A percentile compares a stretch with the other conserved stretches of the same genome.
Evolutionary conservation across 2,888 invertebrate genomes (phyloP).

Genomic region (Lasioglossum villosulum): DNA sequence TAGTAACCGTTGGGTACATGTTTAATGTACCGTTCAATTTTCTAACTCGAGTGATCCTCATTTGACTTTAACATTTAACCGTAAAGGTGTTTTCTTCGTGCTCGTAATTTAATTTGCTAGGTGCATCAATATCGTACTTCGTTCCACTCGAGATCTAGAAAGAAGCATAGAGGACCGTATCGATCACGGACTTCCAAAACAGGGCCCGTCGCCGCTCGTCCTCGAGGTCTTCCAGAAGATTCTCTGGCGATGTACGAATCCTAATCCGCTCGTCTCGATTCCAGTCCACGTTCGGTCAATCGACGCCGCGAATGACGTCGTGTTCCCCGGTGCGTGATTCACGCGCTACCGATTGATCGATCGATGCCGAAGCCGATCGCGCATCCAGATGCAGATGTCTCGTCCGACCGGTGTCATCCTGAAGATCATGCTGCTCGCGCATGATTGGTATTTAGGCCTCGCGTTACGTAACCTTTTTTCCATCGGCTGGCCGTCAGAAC

Average conservation of each 20-base stretch:
- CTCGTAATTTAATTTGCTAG: no score
- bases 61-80: no score
- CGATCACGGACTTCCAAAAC: not conserved
- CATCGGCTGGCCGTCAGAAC: constrained; percentile 69
- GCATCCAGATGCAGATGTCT: constrained; percentile 59
- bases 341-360: constrained; percentile 16
- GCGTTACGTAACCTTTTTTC: constrained; percentile 68
- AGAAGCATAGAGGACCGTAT: not conserved
- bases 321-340: constrained; percentile 10
- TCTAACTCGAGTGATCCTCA: no score
- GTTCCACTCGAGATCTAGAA: not conserved
- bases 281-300: constrained; percentile 29
- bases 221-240: constrained; percentile 8
- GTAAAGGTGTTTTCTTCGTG: no score
- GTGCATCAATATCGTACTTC: not conserved
- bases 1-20: no score
- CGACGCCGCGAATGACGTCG: constrained; percentile 30
- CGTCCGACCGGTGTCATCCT: constrained; percentile 8
- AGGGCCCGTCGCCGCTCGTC: not conserved
- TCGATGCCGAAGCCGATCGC: constrained; percentile 22
- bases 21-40: no score
- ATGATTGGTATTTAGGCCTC: constrained; percentile 74
- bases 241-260: constrained; percentile 24
- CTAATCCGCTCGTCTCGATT: constrained; percentile 39
- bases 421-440: constrained; percentile 17